phyloP scores from a whole-genome alignment of 2,797 vertebrate genomes.

The Cheirogaleus major region DNA sequence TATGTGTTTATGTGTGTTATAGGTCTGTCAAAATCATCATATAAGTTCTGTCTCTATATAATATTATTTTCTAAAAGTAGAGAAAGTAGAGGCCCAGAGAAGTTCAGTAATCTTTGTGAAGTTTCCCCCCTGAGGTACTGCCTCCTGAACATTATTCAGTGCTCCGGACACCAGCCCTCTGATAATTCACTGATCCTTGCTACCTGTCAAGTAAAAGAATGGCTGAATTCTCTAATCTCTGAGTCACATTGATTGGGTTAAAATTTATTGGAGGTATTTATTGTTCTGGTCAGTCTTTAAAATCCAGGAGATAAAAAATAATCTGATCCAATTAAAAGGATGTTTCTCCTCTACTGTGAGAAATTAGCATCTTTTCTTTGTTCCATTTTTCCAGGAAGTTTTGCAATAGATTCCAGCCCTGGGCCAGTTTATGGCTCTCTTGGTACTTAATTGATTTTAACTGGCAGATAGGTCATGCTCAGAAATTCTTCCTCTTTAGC shows the following conservation, averaged over 20 bases:
- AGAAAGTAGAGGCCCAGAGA: neutral
- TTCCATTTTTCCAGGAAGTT: slow-evolving; percentile 53
- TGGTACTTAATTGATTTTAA: slow-evolving; percentile 63
- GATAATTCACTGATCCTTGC: neutral
- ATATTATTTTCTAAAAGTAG: neutral
- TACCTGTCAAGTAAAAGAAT: slow-evolving; percentile 37
- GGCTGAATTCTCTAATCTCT: neutral
- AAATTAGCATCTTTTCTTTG: slow-evolving; percentile 63
- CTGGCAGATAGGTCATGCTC: neutral
- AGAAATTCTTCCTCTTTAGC: slow-evolving; percentile 49
- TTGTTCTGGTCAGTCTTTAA: slow-evolving; percentile 59
- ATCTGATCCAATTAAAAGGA: slow-evolving; percentile 52
- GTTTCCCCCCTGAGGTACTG: neutral
- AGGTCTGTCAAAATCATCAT: neutral
- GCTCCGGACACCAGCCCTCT: neutral
- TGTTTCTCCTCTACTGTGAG: neutral
- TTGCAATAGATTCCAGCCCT: slow-evolving; percentile 43
- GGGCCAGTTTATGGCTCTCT: slow-evolving; percentile 33
- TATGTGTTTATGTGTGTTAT: neutral
- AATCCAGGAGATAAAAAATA: slow-evolving; percentile 51
- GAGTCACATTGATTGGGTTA: slow-evolving; percentile 28
- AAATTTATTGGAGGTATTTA: slow-evolving; percentile 55
- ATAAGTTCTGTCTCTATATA: neutral
- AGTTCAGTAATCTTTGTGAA: neutral
- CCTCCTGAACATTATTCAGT: neutral